Percentiles rank a stretch among this genome's conserved stretches.
These are phyloP conservation scores for Sycophila texana DNA, from an alignment of 2,888 invertebrate genomes.

Conservation along the genomic window DNA sequence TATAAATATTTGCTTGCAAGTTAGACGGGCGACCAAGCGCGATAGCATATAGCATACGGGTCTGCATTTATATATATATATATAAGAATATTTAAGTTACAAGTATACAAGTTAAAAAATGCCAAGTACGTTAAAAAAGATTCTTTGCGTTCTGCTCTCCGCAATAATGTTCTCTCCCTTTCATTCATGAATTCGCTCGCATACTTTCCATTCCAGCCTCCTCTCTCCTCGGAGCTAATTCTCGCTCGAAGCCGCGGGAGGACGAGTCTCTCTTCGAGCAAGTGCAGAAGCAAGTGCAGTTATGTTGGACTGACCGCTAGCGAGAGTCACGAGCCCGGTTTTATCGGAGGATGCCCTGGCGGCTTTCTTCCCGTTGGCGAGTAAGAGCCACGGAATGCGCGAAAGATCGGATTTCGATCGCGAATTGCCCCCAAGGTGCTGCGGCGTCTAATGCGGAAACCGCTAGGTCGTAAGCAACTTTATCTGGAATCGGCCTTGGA, in stretches of 20 bases:
- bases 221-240: background rate
- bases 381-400: slow-evolving; percentile 5
- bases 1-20: too few relatives aligned
- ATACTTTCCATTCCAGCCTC: background rate
- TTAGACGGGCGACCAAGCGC: too few relatives aligned
- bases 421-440: too few relatives aligned
- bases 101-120: too few relatives aligned
- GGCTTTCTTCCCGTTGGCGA: slow-evolving; percentile 34
- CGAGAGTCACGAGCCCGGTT: slow-evolving; percentile 28
- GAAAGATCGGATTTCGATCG: too few relatives aligned
- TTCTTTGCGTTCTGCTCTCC: background rate
- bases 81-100: too few relatives aligned
- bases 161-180: background rate
- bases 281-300: slow-evolving; percentile 66
- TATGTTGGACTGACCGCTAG: slow-evolving; percentile 71
- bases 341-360: slow-evolving; percentile 20
- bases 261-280: background rate
- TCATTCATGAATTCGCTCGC: background rate
- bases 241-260: background rate
- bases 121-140: background rate
- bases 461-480: too few relatives aligned
- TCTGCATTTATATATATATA: too few relatives aligned
- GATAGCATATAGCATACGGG: too few relatives aligned
- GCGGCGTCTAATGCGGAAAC: too few relatives aligned
- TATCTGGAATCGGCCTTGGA: too few relatives aligned